phyloP scores from a whole-genome alignment of 2,888 invertebrate genomes.

The Erebia epiphron region DNA sequence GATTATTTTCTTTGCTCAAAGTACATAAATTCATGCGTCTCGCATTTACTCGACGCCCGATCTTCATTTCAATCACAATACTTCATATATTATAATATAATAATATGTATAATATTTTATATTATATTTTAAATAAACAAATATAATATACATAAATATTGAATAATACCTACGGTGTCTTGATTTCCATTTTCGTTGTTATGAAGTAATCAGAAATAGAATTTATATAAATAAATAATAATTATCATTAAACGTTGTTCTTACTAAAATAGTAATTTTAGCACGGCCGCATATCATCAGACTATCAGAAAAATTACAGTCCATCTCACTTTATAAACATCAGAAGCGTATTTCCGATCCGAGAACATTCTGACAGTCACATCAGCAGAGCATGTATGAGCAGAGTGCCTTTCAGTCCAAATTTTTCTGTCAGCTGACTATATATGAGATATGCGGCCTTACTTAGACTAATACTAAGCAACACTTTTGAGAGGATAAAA shows the following conservation, averaged over 20 bases:
- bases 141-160: constrained; percentile 12
- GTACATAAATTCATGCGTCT: constrained; percentile 61
- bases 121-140: constrained; percentile 10
- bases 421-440: too few relatives aligned
- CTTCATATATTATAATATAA: constrained; percentile 16
- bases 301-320: too few relatives aligned
- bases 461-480: too few relatives aligned
- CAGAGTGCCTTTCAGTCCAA: too few relatives aligned
- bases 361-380: too few relatives aligned
- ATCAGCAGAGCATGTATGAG: too few relatives aligned
- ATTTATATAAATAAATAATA: not conserved
- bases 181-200: not conserved
- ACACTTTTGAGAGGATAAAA: too few relatives aligned
- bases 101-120: constrained; percentile 5
- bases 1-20: constrained; percentile 69
- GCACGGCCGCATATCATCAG: too few relatives aligned
- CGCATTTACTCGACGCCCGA: constrained; percentile 53
- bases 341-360: too few relatives aligned
- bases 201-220: constrained; percentile 13
- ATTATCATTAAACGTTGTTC: not conserved
- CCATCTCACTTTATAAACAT: too few relatives aligned
- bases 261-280: too few relatives aligned
- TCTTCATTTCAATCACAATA: constrained; percentile 29
- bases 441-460: too few relatives aligned
- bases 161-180: not conserved